Conservation (phyloP, 2,113 vertebrate species). For the Amphilophus citrinellus region DNA sequence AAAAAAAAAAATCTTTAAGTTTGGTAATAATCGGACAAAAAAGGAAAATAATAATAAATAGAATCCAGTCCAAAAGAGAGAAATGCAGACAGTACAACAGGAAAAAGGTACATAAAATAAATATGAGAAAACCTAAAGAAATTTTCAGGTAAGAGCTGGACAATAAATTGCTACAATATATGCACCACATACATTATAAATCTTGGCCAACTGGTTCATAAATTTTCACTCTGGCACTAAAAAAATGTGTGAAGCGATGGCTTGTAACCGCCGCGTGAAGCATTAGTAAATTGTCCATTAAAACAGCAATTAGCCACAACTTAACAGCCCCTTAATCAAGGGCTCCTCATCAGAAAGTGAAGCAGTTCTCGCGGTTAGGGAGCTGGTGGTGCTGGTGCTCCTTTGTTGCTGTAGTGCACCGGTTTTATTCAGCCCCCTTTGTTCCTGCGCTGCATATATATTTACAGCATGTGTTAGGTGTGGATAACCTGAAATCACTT, state of each 20-base stretch:
- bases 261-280: background rate
- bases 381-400: background rate
- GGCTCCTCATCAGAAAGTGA: constrained; percentile 8
- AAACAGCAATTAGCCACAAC: constrained; percentile 2
- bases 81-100: no score
- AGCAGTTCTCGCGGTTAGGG: constrained; percentile 10
- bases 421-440: background rate
- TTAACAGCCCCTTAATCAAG: background rate
- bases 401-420: constrained; percentile 8
- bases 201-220: background rate
- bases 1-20: background rate
- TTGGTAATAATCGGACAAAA: background rate
- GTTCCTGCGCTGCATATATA: background rate
- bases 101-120: no score
- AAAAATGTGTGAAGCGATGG: background rate
- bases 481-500: background rate
- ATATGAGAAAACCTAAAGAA: no score
- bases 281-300: background rate
- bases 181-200: background rate
- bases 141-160: background rate
- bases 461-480: background rate
- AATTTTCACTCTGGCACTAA: background rate
- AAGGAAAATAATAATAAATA: background rate
- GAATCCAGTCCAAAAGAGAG: background rate
- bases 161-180: background rate